Evolutionary conservation across 2,888 invertebrate genomes (phyloP).

Genomic region (Platypus cylindrus): DNA sequence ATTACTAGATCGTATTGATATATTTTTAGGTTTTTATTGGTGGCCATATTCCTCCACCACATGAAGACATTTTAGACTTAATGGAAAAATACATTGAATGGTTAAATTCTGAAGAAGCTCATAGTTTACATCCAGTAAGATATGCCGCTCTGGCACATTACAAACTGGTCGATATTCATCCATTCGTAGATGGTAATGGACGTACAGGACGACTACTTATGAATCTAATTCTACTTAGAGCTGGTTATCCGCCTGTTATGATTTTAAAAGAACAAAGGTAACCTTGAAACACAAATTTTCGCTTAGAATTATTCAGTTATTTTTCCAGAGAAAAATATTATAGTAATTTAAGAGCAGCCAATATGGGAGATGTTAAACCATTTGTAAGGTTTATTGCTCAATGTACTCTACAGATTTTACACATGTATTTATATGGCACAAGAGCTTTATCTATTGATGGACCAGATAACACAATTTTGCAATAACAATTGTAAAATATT

Average conservation of each 20-base stretch:
- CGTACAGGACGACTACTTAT: conserved; percentile 88
- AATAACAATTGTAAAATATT: too few species aligned
- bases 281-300: conserved; percentile 1
- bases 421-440: conserved; percentile 28
- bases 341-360: conserved; percentile 78
- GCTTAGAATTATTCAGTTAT: conserved; percentile 2
- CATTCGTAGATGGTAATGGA: conserved; percentile 94
- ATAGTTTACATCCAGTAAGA: conserved; percentile 46
- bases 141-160: conserved; percentile 94
- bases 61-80: conserved; percentile 64
- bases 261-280: conserved; percentile 72
- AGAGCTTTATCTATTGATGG: conserved; percentile 22
- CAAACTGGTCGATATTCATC: conserved; percentile 92
- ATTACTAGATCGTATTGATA: not conserved
- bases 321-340: conserved; percentile 61
- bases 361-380: conserved; percentile 88
- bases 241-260: conserved; percentile 92
- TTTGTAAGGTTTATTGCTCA: conserved; percentile 94
- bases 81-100: conserved; percentile 86
- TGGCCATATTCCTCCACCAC: conserved; percentile 85
- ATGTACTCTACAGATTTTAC: conserved; percentile 46
- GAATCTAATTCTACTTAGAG: conserved; percentile 91
- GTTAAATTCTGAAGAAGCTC: conserved; percentile 80
- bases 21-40: conserved; percentile 68
- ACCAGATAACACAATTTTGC: too few species aligned